phyloP scores from a whole-genome alignment of 2,113 vertebrate species.

The Eptesicus fuscus region DNA sequence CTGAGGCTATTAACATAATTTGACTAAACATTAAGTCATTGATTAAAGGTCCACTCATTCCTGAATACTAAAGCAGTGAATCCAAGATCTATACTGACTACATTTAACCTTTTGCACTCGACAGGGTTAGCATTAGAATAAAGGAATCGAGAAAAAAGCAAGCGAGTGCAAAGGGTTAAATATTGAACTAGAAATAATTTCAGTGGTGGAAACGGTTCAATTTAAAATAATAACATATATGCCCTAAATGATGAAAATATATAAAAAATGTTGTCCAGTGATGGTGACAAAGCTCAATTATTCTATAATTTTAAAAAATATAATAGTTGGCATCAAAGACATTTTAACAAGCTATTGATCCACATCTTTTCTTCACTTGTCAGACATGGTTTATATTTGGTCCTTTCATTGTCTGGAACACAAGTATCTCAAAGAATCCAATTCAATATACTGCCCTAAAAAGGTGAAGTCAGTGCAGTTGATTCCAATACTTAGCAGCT shows the following conservation, averaged over 20 bases:
- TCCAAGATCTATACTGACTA: background rate
- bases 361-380: conserved; percentile 37
- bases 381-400: conserved; percentile 40
- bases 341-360: conserved; percentile 58
- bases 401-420: background rate
- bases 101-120: too few species aligned
- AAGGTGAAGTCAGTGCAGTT: background rate
- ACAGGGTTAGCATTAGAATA: too few species aligned
- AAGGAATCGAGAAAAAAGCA: too few species aligned
- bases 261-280: background rate
- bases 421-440: background rate
- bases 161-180: too few species aligned
- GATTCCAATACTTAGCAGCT: background rate
- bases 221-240: background rate
- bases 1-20: background rate
- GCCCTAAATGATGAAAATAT: background rate
- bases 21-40: background rate
- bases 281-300: background rate
- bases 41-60: background rate
- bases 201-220: background rate
- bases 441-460: background rate
- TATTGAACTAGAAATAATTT: background rate
- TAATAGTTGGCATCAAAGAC: background rate
- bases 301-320: background rate
- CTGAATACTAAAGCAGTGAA: background rate